These are phyloP conservation scores for Istiophorus platypterus DNA, from an alignment of 2,113 vertebrate genomes.

Conservation along the genomic window DNA sequence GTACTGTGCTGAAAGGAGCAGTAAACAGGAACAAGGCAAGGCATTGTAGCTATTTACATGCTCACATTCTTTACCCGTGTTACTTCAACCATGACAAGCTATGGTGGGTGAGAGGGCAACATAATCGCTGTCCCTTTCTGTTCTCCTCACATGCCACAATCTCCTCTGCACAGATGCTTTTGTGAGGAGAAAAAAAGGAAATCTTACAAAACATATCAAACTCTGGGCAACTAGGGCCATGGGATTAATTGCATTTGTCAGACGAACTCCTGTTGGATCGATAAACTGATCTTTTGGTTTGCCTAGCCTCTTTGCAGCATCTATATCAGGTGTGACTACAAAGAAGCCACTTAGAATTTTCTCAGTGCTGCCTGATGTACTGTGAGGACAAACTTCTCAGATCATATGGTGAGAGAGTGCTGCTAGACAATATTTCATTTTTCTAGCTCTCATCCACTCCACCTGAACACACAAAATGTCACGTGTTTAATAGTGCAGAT, in stretches of 20 bases:
- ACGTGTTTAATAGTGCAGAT: slow-evolving; percentile 39
- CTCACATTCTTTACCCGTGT: slow-evolving; percentile 37
- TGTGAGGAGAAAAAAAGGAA: slow-evolving; percentile 1
- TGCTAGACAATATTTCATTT: background rate
- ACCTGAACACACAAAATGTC: slow-evolving; percentile 14
- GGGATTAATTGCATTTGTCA: background rate
- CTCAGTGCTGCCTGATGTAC: background rate
- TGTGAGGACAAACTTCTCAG: slow-evolving; percentile 10
- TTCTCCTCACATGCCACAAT: background rate
- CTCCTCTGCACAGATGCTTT: slow-evolving; percentile 2
- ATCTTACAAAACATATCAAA: background rate
- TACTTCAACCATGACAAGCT: slow-evolving; percentile 28
- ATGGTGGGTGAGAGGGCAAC: background rate
- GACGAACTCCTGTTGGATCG: background rate
- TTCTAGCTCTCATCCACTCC: background rate
- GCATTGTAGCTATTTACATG: slow-evolving; percentile 60
- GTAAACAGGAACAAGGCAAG: slow-evolving; percentile 48
- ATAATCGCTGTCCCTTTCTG: background rate
- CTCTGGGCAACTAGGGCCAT: background rate
- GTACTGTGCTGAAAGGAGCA: slow-evolving; percentile 21
- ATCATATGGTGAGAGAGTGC: background rate
- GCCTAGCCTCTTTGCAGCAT: background rate
- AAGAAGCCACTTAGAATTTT: background rate
- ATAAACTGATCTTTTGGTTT: background rate
- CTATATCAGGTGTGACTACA: background rate